Evolutionary conservation across 2,113 vertebrate species (phyloP).

Genomic region (Pavo muticus): DNA sequence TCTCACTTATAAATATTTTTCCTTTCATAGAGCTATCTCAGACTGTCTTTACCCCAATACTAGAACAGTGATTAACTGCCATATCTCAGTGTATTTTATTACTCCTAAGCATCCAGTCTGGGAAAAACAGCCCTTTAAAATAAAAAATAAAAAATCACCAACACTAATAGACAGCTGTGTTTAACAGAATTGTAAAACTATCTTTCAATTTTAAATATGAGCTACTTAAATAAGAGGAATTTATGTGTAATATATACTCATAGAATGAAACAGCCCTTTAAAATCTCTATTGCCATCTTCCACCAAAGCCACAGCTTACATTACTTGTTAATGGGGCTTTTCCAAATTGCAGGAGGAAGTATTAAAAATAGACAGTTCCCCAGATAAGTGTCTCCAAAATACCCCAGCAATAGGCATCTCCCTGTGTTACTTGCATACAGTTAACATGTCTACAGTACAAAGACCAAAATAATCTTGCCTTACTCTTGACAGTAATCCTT

Average conservation of each 20-base stretch:
- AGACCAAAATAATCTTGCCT: neutral
- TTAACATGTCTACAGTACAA: neutral
- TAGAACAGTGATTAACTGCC: neutral
- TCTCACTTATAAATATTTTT: neutral
- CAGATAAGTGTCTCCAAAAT: neutral
- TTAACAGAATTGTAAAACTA: neutral
- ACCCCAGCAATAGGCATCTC: neutral
- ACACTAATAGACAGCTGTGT: neutral
- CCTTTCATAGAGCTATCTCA: neutral
- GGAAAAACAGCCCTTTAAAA: neutral
- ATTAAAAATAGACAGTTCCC: neutral
- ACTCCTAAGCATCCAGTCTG: neutral
- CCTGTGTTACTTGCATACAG: neutral
- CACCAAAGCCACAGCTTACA: neutral
- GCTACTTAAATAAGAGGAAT: neutral
- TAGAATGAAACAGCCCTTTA: neutral
- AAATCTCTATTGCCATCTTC: neutral
- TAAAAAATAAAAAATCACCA: neutral
- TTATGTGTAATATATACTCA: neutral
- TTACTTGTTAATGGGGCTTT: accelerated
- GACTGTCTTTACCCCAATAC: neutral
- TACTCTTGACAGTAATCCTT: neutral
- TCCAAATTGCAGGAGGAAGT: neutral
- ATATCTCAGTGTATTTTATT: neutral
- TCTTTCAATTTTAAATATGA: neutral